Evolutionary conservation across 1,140 invertebrate genomes (phyloP).

Genomic region (Scaptomyza graminum): DNA sequence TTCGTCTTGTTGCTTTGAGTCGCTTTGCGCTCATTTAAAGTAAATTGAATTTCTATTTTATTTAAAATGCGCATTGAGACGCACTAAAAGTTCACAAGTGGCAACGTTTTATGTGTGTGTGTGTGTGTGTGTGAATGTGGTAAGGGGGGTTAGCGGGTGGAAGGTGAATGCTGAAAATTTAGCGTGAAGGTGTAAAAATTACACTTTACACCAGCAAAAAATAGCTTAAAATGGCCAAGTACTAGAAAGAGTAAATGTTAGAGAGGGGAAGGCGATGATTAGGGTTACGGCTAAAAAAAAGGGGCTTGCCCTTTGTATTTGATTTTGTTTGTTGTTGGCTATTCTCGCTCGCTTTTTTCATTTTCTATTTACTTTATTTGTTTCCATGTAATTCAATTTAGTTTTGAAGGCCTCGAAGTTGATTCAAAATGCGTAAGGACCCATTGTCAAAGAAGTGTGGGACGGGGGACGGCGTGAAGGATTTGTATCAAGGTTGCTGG

Average conservation of each 20-base stretch:
- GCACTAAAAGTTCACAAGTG: constrained; percentile 80
- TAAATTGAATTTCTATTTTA: constrained; percentile 82
- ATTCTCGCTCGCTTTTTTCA: neutral
- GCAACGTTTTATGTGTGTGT: constrained; percentile 43
- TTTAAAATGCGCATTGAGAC: constrained; percentile 81
- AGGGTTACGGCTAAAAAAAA: too few species aligned
- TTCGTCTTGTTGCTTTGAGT: constrained; percentile 9
- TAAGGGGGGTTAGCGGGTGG: neutral
- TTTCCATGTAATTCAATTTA: constrained; percentile 18
- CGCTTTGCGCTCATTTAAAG: constrained; percentile 73
- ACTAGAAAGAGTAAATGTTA: neutral
- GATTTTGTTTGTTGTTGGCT: constrained; percentile 5
- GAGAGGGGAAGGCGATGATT: too few species aligned
- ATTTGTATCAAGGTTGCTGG: too few species aligned
- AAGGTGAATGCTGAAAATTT: constrained; percentile 36
- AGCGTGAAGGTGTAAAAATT: constrained; percentile 76
- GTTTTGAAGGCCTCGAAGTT: constrained; percentile 22
- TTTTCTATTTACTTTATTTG: neutral
- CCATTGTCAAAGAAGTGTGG: constrained; percentile 2
- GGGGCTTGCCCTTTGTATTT: constrained; percentile 18
- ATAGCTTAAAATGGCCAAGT: constrained; percentile 9
- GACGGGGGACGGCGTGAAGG: too few species aligned
- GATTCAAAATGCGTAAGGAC: constrained; percentile 9
- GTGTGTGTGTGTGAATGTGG: neutral
- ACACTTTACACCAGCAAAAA: constrained; percentile 55